phyloP scores from a whole-genome alignment of 2,113 vertebrate species.

The Aspiorhynchus laticeps region DNA sequence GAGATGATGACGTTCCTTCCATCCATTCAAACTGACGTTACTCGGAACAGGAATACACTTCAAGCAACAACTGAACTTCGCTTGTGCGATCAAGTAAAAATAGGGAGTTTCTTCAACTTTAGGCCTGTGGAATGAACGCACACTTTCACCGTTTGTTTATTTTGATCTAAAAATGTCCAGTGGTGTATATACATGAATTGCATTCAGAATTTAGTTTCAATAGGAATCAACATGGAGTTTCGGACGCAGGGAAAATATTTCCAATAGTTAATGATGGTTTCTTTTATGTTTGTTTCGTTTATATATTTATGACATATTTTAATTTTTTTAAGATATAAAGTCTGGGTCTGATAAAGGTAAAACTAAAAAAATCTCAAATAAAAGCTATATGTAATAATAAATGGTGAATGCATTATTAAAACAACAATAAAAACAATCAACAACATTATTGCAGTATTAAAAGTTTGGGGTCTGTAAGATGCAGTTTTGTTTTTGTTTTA shows the following conservation, averaged over 20 bases:
- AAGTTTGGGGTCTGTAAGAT: background rate
- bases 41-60: background rate
- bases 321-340: background rate
- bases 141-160: background rate
- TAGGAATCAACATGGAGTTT: background rate
- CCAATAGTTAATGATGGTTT: background rate
- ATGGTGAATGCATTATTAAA: background rate
- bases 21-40: constrained; percentile 7
- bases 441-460: background rate
- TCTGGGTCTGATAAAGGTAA: background rate
- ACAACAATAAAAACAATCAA: no score
- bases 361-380: background rate
- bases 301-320: background rate
- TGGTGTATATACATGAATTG: background rate
- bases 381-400: background rate
- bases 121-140: background rate
- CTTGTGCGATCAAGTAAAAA: background rate
- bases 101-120: background rate
- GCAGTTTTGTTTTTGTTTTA: background rate
- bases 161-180: background rate
- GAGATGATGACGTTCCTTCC: constrained; percentile 6
- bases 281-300: background rate
- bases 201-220: background rate
- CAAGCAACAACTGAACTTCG: background rate
- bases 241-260: background rate